A percentile compares a stretch with the other conserved stretches of the same genome.
These are phyloP conservation scores for Cherax quadricarinatus DNA, from an alignment of 1,140 invertebrate species.

Conservation along the genomic window DNA sequence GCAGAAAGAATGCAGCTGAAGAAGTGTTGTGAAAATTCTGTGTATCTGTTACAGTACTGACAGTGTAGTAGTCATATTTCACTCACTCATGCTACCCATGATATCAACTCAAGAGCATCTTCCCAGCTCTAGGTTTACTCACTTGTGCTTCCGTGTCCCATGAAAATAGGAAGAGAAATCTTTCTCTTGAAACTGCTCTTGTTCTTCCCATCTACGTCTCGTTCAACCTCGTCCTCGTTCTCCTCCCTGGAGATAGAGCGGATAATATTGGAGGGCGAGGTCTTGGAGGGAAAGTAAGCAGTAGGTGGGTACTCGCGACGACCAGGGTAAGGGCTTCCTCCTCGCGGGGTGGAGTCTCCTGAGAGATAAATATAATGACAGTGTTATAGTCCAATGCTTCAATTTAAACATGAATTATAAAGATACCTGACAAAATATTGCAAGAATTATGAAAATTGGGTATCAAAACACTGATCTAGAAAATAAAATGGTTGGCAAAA, in stretches of 20 bases:
- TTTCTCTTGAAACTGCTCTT: constrained; percentile 1
- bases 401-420: no score
- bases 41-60: background rate
- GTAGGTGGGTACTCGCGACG: constrained; percentile 44
- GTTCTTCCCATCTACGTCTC: background rate
- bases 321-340: constrained; percentile 58
- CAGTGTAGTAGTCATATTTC: no score
- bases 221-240: constrained; percentile 38
- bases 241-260: constrained; percentile 59
- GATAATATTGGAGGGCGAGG: constrained; percentile 55
- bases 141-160: constrained; percentile 39
- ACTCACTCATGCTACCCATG: no score
- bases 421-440: no score
- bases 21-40: background rate
- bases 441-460: no score
- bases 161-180: constrained; percentile 33
- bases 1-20: background rate
- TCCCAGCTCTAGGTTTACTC: background rate
- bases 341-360: constrained; percentile 60
- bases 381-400: background rate
- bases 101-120: no score
- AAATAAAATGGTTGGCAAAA: no score
- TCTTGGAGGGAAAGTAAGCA: constrained; percentile 47
- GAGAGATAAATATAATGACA: background rate
- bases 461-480: no score